A percentile compares a stretch with the other conserved stretches of the same genome.
These are phyloP conservation scores for Helostoma temminkii DNA, from an alignment of 2,797 vertebrate species.

Conservation along the genomic window DNA sequence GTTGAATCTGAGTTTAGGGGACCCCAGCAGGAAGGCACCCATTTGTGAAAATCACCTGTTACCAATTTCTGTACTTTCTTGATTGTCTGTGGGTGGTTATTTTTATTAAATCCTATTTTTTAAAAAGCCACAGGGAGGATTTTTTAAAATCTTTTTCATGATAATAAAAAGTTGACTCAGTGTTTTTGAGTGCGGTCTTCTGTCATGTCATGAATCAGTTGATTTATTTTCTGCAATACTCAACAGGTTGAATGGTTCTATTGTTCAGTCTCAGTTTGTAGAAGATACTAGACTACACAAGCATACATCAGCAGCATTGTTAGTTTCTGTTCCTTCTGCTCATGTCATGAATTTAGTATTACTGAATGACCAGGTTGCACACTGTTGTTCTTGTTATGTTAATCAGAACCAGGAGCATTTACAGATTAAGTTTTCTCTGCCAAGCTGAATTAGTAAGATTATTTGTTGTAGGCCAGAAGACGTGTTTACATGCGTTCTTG, in stretches of 20 bases:
- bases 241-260: conserved; percentile 4
- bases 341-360: conserved; percentile 7
- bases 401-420: conserved; percentile 47
- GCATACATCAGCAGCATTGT: conserved; percentile 17
- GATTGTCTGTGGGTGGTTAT: background rate
- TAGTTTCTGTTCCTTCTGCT: background rate
- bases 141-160: conserved; percentile 38
- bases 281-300: conserved; percentile 17
- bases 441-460: conserved; percentile 68
- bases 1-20: conserved; percentile 25
- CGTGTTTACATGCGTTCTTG: conserved; percentile 52
- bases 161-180: conserved; percentile 17
- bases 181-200: conserved; percentile 29
- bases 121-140: conserved; percentile 25
- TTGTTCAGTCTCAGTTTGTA: conserved; percentile 8
- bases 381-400: conserved; percentile 39
- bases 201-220: conserved; percentile 8
- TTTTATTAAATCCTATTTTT: conserved; percentile 17
- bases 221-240: conserved; percentile 31
- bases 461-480: conserved; percentile 51
- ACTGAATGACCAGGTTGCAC: conserved; percentile 2
- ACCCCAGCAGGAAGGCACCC: background rate
- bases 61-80: conserved; percentile 24
- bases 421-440: conserved; percentile 44
- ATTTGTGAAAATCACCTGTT: conserved; percentile 40